These are phyloP conservation scores for Promerops cafer DNA, from an alignment of 2,113 vertebrate genomes.

Conservation along the genomic window DNA sequence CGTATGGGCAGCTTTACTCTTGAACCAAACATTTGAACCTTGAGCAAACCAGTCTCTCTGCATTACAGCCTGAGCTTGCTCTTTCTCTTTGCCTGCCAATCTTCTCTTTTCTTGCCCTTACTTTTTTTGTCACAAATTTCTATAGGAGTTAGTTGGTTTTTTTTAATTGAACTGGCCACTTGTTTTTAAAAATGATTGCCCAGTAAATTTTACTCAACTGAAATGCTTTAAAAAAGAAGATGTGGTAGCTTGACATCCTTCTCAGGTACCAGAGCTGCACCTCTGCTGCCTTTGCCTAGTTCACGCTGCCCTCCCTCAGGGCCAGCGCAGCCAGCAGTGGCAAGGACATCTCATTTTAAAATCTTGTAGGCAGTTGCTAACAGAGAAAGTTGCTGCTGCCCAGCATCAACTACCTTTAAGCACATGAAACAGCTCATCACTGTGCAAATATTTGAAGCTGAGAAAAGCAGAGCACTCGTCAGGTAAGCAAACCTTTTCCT, in stretches of 20 bases:
- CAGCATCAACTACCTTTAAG: not conserved
- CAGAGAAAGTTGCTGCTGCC: not conserved
- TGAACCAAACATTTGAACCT: not conserved
- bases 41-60: not conserved
- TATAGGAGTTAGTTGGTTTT: not conserved
- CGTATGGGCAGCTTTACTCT: not conserved
- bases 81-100: not conserved
- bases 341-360: not conserved
- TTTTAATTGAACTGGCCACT: not conserved
- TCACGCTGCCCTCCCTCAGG: not conserved
- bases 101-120: not conserved
- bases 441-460: not conserved
- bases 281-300: not conserved
- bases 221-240: not conserved
- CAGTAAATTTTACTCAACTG: not conserved
- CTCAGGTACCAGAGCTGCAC: not conserved
- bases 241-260: not conserved
- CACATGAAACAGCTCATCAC: not conserved
- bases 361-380: not conserved
- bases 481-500: not conserved
- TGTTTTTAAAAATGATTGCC: not conserved
- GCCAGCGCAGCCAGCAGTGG: not conserved
- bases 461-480: not conserved
- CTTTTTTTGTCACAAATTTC: not conserved
- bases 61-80: not conserved